Evolutionary conservation across 2,888 invertebrate genomes (phyloP).

Genomic region (Agrilus biguttatus): DNA sequence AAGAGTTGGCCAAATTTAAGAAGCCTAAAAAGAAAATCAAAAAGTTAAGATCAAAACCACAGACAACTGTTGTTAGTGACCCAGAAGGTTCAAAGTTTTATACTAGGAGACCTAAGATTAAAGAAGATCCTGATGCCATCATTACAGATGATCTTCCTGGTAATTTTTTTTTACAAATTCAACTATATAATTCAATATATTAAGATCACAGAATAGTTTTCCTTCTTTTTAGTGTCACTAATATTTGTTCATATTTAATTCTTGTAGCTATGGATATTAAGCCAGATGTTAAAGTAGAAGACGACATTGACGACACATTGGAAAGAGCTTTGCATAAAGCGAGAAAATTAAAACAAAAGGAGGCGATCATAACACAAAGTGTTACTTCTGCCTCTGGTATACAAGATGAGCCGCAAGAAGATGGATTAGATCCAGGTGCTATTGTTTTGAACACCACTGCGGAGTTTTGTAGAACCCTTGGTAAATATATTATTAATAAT

Average conservation of each 20-base stretch:
- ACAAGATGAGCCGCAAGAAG: constrained; percentile 25
- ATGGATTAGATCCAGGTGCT: constrained; percentile 28
- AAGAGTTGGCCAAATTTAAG: constrained; percentile 80
- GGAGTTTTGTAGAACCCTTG: constrained; percentile 87
- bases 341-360: constrained; percentile 40
- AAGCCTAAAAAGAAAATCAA: constrained; percentile 68
- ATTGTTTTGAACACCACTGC: constrained; percentile 88
- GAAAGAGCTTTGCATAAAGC: constrained; percentile 42
- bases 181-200: not conserved
- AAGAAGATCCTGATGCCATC: constrained; percentile 19
- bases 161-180: constrained; percentile 16
- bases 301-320: constrained; percentile 37
- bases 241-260: not conserved
- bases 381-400: constrained; percentile 20
- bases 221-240: constrained; percentile 7
- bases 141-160: constrained; percentile 52
- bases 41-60: constrained; percentile 48
- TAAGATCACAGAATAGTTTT: constrained; percentile 2
- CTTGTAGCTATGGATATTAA: constrained; percentile 4
- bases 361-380: constrained; percentile 17
- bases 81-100: constrained; percentile 27
- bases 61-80: constrained; percentile 57
- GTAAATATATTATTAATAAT: constrained; percentile 9
- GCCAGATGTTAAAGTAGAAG: constrained; percentile 41
- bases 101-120: constrained; percentile 19